Base-by-base conservation (phyloP, 2,113 vertebrate genomes). In the Taurulus bubalis region DNA sequence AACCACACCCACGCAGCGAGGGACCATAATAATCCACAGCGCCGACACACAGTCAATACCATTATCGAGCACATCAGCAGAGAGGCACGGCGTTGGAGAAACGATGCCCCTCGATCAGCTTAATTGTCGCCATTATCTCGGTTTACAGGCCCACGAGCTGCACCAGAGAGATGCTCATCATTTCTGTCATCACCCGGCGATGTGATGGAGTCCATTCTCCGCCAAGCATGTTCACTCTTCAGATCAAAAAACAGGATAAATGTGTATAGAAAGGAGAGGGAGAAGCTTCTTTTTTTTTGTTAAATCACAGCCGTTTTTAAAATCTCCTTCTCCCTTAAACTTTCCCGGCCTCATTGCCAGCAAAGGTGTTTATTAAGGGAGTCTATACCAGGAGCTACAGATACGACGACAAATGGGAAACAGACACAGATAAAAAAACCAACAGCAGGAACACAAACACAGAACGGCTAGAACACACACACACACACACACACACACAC, bases 71-170 rank as follows among this genome's bases (percentile, higher is more conserved):
- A 32, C 77, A 85, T 87, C 80, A 69, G 75, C 4, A 53, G 73
- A 66, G 68, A 63, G 24, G 62, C 49, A 40, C 36, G 22, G 51
- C 36, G 83, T 77, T 75, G 28, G 75, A 80, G 69, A 11, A 66
- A 42, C 32, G 14, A 55, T 24, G 56, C 51, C 55, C 75, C 66
- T 86, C 83, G 80, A 87, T 88, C 86, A 80, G 84, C 67, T 76
- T 60, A 85, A 87, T 60, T 75, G 84, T 79, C 45, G 40, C 80
- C 67, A 86, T 91, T 87, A 92, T 84, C 85, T 79, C 66, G 11
- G 66, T 77, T 87, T 85, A 75, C 42, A 51, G 42, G 63, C 64
- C 81, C 68, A 51, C 56, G 56, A 82, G 72, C 77, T 22, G 18
- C 1, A 36, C 20, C 20, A 15, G 30, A 69, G 45, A 18, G 58